A percentile compares a stretch with the other conserved stretches of the same genome.
Evolutionary conservation across 2,888 invertebrate genomes (phyloP).

Genomic region (Ametastegia equiseti): DNA sequence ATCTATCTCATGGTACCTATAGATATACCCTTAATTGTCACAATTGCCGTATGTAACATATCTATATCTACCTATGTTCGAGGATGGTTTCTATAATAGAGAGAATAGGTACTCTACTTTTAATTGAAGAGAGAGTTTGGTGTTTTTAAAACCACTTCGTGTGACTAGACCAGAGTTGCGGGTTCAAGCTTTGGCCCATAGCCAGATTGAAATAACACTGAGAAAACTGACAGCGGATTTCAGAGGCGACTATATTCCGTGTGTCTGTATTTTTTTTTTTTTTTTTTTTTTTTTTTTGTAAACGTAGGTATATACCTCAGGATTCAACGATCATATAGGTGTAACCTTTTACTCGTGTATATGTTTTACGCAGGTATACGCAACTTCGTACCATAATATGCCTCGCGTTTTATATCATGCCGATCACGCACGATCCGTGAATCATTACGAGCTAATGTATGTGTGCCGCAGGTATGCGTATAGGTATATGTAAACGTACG

Average conservation of each 20-base stretch:
- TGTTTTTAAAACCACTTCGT: not conserved
- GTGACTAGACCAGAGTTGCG: not conserved
- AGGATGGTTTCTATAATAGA: no score
- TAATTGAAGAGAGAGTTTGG: conserved; percentile 4
- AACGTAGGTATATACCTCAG: not conserved
- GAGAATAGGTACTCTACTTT: not conserved
- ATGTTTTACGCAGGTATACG: no score
- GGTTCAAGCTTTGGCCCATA: not conserved
- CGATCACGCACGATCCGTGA: conserved; percentile 36
- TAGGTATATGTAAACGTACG: not conserved
- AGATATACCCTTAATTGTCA: no score
- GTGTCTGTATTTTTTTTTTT: no score
- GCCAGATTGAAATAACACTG: conserved; percentile 23
- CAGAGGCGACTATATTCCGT: not conserved
- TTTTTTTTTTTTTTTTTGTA: no score
- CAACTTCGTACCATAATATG: not conserved
- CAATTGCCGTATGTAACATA: no score
- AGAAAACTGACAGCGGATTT: conserved; percentile 25
- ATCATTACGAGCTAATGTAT: conserved; percentile 19
- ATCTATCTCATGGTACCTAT: no score
- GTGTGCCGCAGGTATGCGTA: not conserved
- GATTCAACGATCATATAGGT: not conserved
- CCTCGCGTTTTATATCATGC: conserved; percentile 31
- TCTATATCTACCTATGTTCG: no score
- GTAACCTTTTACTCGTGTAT: not conserved